Conservation (phyloP, 2,113 vertebrate species). For the Pyxicephalus adspersus region DNA sequence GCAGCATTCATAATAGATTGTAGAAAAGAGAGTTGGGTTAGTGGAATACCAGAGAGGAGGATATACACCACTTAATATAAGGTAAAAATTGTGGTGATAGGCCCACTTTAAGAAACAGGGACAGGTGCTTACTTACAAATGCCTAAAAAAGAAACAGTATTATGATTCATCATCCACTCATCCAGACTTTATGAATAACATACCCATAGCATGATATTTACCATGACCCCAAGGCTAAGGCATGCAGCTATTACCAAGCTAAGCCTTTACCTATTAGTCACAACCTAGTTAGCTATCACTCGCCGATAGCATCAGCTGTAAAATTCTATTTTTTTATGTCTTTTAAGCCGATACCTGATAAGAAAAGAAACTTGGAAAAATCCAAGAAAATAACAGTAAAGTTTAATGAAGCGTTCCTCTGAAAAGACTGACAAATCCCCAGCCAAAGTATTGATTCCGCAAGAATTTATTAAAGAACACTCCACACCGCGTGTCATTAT, state of each 20-base stretch:
- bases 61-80: no score
- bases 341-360: slow-evolving; percentile 66
- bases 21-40: no score
- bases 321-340: slow-evolving; percentile 48
- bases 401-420: slow-evolving; percentile 82
- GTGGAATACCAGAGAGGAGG: no score
- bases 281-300: slow-evolving; percentile 44
- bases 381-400: slow-evolving; percentile 80
- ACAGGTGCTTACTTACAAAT: neutral
- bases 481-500: slow-evolving; percentile 79
- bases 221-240: neutral
- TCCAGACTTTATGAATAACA: neutral
- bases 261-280: slow-evolving; percentile 48
- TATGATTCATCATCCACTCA: slow-evolving; percentile 1
- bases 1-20: no score
- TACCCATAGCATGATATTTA: neutral
- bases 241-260: slow-evolving; percentile 9
- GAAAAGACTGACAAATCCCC: slow-evolving; percentile 82
- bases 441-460: slow-evolving; percentile 83
- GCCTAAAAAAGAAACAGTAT: neutral
- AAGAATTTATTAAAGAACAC: slow-evolving; percentile 80
- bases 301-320: slow-evolving; percentile 12
- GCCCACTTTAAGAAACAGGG: neutral
- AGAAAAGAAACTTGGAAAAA: slow-evolving; percentile 78
- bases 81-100: no score